Evolutionary conservation across 2,888 invertebrate species (phyloP).

Genomic region (Callyntrura guangdongensis): DNA sequence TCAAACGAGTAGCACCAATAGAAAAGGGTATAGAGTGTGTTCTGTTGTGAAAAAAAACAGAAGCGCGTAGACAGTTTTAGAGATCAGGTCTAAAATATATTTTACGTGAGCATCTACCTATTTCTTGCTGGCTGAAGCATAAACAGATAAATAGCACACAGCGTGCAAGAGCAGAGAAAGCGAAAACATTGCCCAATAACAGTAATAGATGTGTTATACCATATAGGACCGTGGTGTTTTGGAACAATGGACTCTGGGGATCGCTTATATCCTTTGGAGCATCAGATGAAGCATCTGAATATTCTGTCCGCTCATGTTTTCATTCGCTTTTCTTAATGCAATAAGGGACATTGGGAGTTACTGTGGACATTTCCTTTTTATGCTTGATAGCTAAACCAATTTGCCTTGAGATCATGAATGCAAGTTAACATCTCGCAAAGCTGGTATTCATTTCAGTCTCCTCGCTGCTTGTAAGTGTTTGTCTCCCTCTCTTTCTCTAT

Average conservation of each 20-base stretch:
- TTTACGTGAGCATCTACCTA: neutral
- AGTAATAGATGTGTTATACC: slow-evolving; percentile 64
- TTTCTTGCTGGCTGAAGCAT: neutral
- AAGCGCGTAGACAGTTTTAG: neutral
- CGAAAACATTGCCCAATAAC: slow-evolving; percentile 9
- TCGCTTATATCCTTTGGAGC: slow-evolving; percentile 73
- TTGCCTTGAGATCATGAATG: slow-evolving; percentile 72
- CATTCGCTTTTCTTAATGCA: slow-evolving; percentile 75
- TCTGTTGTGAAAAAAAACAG: neutral
- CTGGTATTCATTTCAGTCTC: slow-evolving; percentile 48
- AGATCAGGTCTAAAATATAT: neutral
- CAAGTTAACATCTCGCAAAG: slow-evolving; percentile 61
- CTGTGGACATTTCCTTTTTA: slow-evolving; percentile 74
- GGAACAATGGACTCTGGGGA: slow-evolving; percentile 72
- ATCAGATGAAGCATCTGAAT: slow-evolving; percentile 67
- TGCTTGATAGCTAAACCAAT: slow-evolving; percentile 75
- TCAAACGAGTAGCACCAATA: neutral
- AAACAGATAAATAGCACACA: slow-evolving; percentile 19
- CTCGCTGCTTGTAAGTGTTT: slow-evolving; percentile 7
- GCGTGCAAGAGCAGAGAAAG: neutral
- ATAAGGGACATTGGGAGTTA: slow-evolving; percentile 75
- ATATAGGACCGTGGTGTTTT: slow-evolving; percentile 65
- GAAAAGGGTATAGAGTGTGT: neutral
- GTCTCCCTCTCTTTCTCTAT: neutral
- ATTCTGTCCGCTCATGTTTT: slow-evolving; percentile 65